Base-by-base conservation (phyloP, 2,888 invertebrate genomes). In the Coremacera marginata region DNA sequence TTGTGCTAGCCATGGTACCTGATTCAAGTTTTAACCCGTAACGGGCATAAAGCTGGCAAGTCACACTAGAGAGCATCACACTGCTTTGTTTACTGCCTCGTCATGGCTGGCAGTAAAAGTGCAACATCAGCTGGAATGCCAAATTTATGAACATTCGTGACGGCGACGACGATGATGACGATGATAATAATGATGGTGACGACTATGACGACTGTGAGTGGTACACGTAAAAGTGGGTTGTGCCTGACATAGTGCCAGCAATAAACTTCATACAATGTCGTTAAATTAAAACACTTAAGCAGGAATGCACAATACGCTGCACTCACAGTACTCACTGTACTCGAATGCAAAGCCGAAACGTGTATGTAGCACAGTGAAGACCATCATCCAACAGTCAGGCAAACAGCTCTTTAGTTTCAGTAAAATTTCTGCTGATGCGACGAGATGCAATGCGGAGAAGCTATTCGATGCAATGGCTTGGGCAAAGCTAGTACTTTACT, bases 181-280 rank as follows among this genome's bases (percentile, higher is more conserved):
- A 63, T 27, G 44, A 52, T n/a, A n/a, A n/a, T n/a, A n/a, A n/a
- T 19, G 52, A 14, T 44, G 44, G 2, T 44, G 37, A 68, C 55
- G 27, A 65, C 22, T 44, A 73, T 65, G 62, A 72, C 44, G 67
- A 75, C 55, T 51, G 55, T 65, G 57, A 51, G 19, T 51, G 19
- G 34, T 19, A 82, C 81, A 83, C 81, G 82, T 82, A 82, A 82
- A 84, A 82, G 84, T 82, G 63, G 63, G 82, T 83, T 84, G 83
- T 84, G 85, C 85, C 62, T 44, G 44, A 51, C 51, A 70, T 57
- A 83, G 85, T 83, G 85, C 84, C 84, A 84, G 86, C 85, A 84
- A 84, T 86, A 86, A 86, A 86, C 85, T 86, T 86, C 86, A 86
- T 85, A 85, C 86, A 86, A 86, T 86, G 86, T 86, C 86, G 86